These are phyloP conservation scores for Percopsis transmontana DNA, from an alignment of 2,113 vertebrate genomes.

Conservation along the genomic window DNA sequence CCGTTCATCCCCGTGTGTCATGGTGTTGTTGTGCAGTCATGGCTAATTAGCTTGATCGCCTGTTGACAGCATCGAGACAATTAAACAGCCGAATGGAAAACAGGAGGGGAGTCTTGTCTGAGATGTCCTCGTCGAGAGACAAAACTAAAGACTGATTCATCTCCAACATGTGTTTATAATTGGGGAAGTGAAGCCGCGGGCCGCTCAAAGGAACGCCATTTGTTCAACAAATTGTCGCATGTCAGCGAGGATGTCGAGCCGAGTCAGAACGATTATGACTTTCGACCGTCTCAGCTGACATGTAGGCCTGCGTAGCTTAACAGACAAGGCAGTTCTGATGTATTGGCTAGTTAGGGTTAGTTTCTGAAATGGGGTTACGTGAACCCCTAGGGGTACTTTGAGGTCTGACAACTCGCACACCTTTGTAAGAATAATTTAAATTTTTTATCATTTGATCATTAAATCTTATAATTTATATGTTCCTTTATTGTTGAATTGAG, in stretches of 20 bases:
- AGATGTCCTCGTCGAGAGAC: conserved; percentile 59
- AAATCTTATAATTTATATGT: too few relatives aligned
- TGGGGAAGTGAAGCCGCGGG: conserved; percentile 50
- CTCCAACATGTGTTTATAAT: conserved; percentile 67
- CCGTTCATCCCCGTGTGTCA: conserved; percentile 64
- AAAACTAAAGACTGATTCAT: conserved; percentile 63
- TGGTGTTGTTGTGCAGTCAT: conserved; percentile 74
- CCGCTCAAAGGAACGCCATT: conserved; percentile 55
- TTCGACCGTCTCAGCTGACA: conserved; percentile 34
- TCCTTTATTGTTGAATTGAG: too few relatives aligned
- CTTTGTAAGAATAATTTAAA: too few relatives aligned
- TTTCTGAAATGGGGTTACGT: neutral
- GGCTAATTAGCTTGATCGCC: conserved; percentile 75
- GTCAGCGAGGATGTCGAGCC: conserved; percentile 32
- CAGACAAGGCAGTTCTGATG: too few relatives aligned
- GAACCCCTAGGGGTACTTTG: neutral
- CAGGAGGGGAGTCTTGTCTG: conserved; percentile 66
- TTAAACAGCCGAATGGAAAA: conserved; percentile 75
- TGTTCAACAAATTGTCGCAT: conserved; percentile 54
- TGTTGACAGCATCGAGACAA: conserved; percentile 74
- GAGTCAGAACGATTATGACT: conserved; percentile 26
- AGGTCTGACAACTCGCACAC: too few relatives aligned
- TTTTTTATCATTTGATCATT: too few relatives aligned
- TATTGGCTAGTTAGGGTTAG: too few relatives aligned
- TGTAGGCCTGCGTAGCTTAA: neutral